Percentiles rank a stretch among this genome's conserved stretches.
These are phyloP conservation scores for Cryptomyrus ogoouensis DNA, from an alignment of 2,113 vertebrate genomes.

Conservation along the genomic window DNA sequence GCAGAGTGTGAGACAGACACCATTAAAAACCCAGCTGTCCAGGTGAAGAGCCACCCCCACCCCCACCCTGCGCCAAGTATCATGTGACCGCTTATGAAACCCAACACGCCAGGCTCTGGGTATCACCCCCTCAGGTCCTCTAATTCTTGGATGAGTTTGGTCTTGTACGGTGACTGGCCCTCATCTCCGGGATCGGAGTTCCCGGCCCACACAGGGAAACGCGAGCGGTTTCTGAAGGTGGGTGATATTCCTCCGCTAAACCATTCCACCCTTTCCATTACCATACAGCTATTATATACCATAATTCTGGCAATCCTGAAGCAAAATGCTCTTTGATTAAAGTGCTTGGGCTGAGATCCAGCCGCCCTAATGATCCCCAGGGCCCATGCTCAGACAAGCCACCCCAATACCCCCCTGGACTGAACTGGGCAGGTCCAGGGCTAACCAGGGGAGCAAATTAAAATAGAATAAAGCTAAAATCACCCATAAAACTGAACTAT, in stretches of 20 bases:
- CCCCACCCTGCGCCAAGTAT: not conserved
- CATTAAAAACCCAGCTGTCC: not conserved
- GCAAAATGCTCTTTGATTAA: not conserved
- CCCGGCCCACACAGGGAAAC: not conserved
- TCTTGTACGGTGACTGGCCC: conserved; percentile 28
- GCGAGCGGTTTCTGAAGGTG: not conserved
- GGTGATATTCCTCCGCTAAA: not conserved
- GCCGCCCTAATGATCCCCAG: not conserved
- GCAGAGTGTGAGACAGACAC: not conserved
- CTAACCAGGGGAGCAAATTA: not conserved
- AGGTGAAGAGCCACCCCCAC: not conserved
- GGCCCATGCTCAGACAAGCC: not conserved
- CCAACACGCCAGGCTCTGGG: not conserved
- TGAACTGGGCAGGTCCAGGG: not conserved
- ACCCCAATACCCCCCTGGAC: not conserved
- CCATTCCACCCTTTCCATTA: not conserved
- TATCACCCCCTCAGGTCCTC: not conserved
- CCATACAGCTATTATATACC: not conserved
- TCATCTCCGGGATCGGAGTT: not conserved
- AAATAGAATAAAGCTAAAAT: not conserved
- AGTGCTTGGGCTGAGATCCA: not conserved
- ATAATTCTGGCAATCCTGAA: not conserved
- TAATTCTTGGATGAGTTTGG: conserved; percentile 22
- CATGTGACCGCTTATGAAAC: not conserved
- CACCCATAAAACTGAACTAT: not conserved